Base-by-base conservation (phyloP, 2,888 invertebrate genomes). In the Lycia hirtaria region DNA sequence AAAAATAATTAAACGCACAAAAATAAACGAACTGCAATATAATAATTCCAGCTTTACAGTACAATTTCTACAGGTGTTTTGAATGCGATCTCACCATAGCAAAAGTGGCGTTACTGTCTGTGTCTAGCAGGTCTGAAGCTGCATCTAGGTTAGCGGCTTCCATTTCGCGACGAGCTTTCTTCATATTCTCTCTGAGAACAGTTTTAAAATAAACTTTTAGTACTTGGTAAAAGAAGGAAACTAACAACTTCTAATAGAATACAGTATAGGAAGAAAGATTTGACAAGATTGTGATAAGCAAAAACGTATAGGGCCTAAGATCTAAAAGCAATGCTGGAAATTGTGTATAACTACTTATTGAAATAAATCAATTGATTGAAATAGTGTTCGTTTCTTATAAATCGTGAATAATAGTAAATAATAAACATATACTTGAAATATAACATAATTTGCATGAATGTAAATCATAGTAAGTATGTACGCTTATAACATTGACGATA, bases 111-210 rank as follows among this genome's bases (percentile, higher is more conserved):
- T 96, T 95, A 86, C 97, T 97, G 85, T 98, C 98, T 24, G 96
- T 95, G 79, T 98, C 97, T 77, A 97, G 93, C 64, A 97, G 93
- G 83, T 97, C 97, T 33, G 97, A 96, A 41, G 96, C 95, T 35
- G 97, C 96, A 78, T 97, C 97, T 93, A 97, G 94, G 68, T 96
- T 96, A n/a, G 95, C 94, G 69, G 97, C 96, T 87, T 97, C 97
- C 92, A 97, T 93, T 89, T 97, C 97, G 65, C 96, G 93, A 74
- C 96, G 93, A 86, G 97, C 96, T 87, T 96, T 96, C 93, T 97
- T 97, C 94, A 97, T 95, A 80, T 96, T 97, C 89, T 98, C 97
- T 53, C 57, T 58, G 15, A 1, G 12, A 12, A 52, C 9, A 41
- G 19, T n/a, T 5, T 22, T 6, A 3, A 30, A 0, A n/a, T 12